Percentiles rank a stretch among this genome's conserved stretches.
phyloP scores from a whole-genome alignment of 2,113 vertebrate species.

The Gila orcuttii region DNA sequence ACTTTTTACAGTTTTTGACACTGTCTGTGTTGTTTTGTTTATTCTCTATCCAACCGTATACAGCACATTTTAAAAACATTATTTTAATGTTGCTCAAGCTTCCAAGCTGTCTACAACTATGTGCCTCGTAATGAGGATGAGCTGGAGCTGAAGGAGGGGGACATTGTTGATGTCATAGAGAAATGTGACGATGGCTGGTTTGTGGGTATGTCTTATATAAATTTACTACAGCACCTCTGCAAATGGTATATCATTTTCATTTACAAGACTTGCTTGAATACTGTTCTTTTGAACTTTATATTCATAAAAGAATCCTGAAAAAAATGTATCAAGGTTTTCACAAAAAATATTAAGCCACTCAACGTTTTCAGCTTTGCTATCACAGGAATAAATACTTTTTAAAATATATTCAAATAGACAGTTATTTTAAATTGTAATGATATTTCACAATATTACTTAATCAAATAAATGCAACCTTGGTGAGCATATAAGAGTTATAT shows the following conservation, averaged over 20 bases:
- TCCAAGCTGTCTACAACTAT: conserved; percentile 97
- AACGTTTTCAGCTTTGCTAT: background rate
- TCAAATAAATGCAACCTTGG: background rate
- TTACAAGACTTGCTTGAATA: background rate
- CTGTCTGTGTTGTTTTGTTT: background rate
- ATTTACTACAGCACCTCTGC: background rate
- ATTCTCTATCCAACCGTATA: background rate
- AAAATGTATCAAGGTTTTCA: background rate
- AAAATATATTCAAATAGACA: background rate
- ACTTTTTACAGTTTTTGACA: conserved; percentile 27
- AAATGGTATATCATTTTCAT: background rate
- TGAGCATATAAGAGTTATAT: background rate
- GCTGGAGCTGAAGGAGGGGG: conserved; percentile 94
- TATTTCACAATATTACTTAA: background rate
- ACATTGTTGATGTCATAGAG: conserved; percentile 96
- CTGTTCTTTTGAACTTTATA: background rate
- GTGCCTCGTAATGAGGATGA: conserved; percentile 95
- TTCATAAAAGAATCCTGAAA: background rate
- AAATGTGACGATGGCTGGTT: conserved; percentile 99
- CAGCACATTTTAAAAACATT: background rate
- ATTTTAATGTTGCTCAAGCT: conserved; percentile 76
- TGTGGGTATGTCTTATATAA: conserved; percentile 82
- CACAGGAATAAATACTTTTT: background rate
- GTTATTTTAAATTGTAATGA: background rate
- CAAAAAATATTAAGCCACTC: background rate